Conservation (phyloP, 1,140 invertebrate genomes). For the Charaxes varanes region DNA sequence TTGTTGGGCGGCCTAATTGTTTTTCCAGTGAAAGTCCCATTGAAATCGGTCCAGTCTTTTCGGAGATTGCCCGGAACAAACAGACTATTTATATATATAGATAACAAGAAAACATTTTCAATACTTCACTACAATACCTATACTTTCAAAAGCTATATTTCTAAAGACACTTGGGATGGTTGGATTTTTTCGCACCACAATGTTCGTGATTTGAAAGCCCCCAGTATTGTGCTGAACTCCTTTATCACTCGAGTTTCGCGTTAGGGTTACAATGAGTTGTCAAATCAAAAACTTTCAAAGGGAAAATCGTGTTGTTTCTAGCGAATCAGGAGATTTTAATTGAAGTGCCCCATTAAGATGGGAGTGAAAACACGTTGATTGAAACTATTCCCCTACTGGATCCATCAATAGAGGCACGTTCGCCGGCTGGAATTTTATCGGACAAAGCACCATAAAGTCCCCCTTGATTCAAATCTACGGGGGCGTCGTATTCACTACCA, state of each 20-base stretch:
- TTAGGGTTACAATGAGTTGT: background rate
- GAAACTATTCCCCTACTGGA: slow-evolving; percentile 11
- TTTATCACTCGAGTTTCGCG: background rate
- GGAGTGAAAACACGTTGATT: slow-evolving; percentile 16
- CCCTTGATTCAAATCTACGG: slow-evolving; percentile 18
- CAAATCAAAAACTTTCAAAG: slow-evolving; percentile 3
- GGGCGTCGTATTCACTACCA: slow-evolving; percentile 18
- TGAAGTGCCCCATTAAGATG: slow-evolving; percentile 11
- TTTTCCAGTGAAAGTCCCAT: too few species aligned
- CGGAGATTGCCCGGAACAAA: too few species aligned
- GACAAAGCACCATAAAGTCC: slow-evolving; percentile 21
- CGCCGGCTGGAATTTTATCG: slow-evolving; percentile 17
- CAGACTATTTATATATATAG: too few species aligned
- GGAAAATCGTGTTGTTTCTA: slow-evolving; percentile 11
- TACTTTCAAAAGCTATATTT: too few species aligned
- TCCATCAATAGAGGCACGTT: slow-evolving; percentile 11
- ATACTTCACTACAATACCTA: too few species aligned
- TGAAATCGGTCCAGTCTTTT: too few species aligned
- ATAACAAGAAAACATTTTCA: too few species aligned
- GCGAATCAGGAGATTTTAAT: slow-evolving; percentile 16
- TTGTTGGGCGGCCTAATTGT: too few species aligned
- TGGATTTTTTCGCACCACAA: too few species aligned
- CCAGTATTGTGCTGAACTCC: background rate
- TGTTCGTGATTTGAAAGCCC: too few species aligned
- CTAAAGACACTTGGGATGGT: too few species aligned